Evolutionary conservation across 1,140 invertebrate genomes (phyloP).

Genomic region (Drosophila biarmipes): DNA sequence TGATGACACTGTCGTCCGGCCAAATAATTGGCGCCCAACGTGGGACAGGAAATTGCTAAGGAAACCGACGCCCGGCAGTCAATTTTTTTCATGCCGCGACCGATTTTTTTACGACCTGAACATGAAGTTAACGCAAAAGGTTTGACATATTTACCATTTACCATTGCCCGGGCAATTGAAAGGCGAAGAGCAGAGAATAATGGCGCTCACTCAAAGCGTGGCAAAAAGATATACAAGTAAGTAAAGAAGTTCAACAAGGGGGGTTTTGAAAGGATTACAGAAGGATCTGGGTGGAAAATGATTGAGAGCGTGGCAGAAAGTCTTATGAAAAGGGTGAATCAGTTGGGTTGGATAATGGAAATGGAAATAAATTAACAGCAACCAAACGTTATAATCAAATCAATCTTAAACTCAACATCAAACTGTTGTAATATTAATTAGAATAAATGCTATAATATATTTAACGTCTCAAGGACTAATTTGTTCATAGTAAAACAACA

Average conservation of each 20-base stretch:
- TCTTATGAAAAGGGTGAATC: too few relatives aligned
- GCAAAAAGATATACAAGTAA: neutral
- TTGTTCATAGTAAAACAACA: too few relatives aligned
- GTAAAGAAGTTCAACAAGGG: neutral
- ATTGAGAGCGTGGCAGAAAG: neutral
- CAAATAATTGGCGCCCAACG: conserved; percentile 44
- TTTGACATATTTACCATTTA: conserved; percentile 30
- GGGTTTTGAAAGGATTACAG: neutral
- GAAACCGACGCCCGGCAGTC: conserved; percentile 23
- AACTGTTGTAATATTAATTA: too few relatives aligned
- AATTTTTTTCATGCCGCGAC: conserved; percentile 24
- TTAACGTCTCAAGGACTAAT: neutral
- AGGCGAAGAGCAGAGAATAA: conserved; percentile 4
- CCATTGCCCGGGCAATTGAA: conserved; percentile 24
- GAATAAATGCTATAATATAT: too few relatives aligned
- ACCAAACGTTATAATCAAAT: neutral
- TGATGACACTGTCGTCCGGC: conserved; percentile 34
- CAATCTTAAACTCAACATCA: too few relatives aligned
- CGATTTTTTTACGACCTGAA: conserved; percentile 20
- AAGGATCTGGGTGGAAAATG: neutral
- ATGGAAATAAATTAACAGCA: neutral
- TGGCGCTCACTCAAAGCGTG: neutral
- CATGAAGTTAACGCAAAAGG: conserved; percentile 35
- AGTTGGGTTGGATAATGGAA: too few relatives aligned
- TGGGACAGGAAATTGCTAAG: conserved; percentile 50